These are phyloP conservation scores for Montipora foliosa DNA, from an alignment of 64 coral and sea anemone species.

Conservation along the genomic window DNA sequence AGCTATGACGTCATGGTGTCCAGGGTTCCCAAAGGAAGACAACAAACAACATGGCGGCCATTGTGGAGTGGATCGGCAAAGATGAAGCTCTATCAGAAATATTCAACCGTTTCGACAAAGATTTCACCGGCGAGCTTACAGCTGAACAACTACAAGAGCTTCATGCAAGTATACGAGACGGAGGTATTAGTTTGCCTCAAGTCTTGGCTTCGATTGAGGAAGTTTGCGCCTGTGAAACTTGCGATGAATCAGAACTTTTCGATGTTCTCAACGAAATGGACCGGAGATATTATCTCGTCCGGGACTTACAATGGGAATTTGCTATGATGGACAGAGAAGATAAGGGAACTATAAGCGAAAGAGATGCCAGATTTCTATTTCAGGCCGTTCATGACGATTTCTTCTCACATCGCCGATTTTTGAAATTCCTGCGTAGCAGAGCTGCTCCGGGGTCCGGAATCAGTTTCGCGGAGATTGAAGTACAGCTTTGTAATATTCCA, in stretches of 20 bases:
- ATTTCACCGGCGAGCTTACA: constrained; percentile 83
- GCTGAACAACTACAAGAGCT: constrained; percentile 86
- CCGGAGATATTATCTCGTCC: constrained; percentile 93
- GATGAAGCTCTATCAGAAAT: constrained; percentile 73
- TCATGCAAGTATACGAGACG: constrained; percentile 80
- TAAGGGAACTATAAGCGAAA: constrained; percentile 90
- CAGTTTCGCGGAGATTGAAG: constrained; percentile 99
- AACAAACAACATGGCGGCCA: constrained; percentile 87
- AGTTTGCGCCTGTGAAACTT: constrained; percentile 90
- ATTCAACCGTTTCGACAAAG: constrained; percentile 82
- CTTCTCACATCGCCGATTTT: constrained; percentile 88
- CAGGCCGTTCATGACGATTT: constrained; percentile 98
- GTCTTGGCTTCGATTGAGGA: constrained; percentile 83
- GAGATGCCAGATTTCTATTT: constrained; percentile 91
- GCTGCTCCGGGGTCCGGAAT: constrained; percentile 88
- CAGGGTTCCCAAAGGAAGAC: constrained; percentile 16
- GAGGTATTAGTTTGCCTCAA: constrained; percentile 90
- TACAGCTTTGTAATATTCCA: constrained; percentile 94
- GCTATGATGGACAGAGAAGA: constrained; percentile 94
- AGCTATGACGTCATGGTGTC: constrained; percentile 51
- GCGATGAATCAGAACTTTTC: constrained; percentile 87
- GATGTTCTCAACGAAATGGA: constrained; percentile 99
- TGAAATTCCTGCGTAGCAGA: constrained; percentile 93
- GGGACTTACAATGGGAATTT: constrained; percentile 97
- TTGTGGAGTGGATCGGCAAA: constrained; percentile 86